phyloP scores from a whole-genome alignment of 2,888 invertebrate genomes.

The Parelbella ahira region DNA sequence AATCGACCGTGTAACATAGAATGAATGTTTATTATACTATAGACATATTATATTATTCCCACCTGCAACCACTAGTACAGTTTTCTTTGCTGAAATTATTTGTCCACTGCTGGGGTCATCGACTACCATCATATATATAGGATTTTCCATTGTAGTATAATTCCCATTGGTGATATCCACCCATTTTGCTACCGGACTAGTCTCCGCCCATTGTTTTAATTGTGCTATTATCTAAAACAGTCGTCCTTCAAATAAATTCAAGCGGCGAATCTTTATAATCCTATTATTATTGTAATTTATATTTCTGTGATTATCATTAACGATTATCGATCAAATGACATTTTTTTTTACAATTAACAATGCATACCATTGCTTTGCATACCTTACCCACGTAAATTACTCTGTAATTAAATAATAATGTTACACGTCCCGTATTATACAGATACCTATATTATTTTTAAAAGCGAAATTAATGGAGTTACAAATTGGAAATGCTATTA shows the following conservation, averaged over 20 bases:
- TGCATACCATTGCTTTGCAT: too few species aligned
- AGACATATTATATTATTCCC: slow-evolving; percentile 18
- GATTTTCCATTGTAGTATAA: slow-evolving; percentile 67
- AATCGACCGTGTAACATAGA: too few species aligned
- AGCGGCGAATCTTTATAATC: neutral
- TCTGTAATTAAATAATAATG: too few species aligned
- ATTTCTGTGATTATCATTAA: neutral
- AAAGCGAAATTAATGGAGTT: too few species aligned
- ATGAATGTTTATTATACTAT: too few species aligned
- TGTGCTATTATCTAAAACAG: slow-evolving; percentile 52
- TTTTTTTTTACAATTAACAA: too few species aligned
- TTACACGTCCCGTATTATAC: too few species aligned
- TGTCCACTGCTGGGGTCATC: slow-evolving; percentile 72
- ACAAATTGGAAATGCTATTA: too few species aligned
- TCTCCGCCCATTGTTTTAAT: slow-evolving; percentile 61
- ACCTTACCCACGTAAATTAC: too few species aligned
- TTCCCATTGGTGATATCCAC: slow-evolving; percentile 64
- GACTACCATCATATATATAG: slow-evolving; percentile 68
- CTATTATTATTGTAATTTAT: neutral
- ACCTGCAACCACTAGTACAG: slow-evolving; percentile 70
- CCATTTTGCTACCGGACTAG: slow-evolving; percentile 63
- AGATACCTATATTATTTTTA: too few species aligned
- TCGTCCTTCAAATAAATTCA: slow-evolving; percentile 1
- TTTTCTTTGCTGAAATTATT: slow-evolving; percentile 61
- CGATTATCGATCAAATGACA: neutral